These are phyloP conservation scores for Girardia tigrina DNA, from an alignment of 2,888 invertebrate species.

Conservation along the genomic window DNA sequence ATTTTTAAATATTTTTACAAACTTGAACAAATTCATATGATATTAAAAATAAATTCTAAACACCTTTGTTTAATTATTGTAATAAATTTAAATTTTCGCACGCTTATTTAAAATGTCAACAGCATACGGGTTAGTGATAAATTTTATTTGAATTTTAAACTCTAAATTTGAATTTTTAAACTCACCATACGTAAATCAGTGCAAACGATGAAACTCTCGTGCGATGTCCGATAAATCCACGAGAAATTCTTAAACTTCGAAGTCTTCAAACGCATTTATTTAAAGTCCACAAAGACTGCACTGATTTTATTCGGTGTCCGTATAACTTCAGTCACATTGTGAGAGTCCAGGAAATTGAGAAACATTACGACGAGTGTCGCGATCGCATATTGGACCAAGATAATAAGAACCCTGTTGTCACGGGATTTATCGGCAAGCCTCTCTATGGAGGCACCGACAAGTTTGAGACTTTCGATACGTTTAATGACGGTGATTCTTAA, in stretches of 20 bases:
- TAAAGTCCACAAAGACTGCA: background rate
- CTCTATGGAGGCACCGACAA: background rate
- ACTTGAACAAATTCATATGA: no score
- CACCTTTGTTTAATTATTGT: no score
- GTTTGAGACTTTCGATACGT: background rate
- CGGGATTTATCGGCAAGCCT: background rate
- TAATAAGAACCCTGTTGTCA: background rate
- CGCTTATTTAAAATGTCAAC: no score
- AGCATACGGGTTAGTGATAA: no score
- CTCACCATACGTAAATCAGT: no score
- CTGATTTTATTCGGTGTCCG: background rate
- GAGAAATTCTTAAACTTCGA: background rate
- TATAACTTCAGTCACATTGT: background rate
- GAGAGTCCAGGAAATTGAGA: background rate
- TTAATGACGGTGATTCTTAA: background rate
- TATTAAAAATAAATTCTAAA: no score
- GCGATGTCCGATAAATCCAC: background rate
- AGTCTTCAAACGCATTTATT: background rate
- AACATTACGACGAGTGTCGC: background rate
- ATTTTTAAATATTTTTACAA: no score
- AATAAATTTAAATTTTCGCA: no score
- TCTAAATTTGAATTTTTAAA: no score
- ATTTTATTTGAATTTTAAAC: no score
- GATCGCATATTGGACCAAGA: background rate
- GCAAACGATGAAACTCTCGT: background rate